Percentiles rank a stretch among this genome's conserved stretches.
Evolutionary conservation across 2,113 vertebrate species (phyloP).

Genomic region (Sorex araneus): DNA sequence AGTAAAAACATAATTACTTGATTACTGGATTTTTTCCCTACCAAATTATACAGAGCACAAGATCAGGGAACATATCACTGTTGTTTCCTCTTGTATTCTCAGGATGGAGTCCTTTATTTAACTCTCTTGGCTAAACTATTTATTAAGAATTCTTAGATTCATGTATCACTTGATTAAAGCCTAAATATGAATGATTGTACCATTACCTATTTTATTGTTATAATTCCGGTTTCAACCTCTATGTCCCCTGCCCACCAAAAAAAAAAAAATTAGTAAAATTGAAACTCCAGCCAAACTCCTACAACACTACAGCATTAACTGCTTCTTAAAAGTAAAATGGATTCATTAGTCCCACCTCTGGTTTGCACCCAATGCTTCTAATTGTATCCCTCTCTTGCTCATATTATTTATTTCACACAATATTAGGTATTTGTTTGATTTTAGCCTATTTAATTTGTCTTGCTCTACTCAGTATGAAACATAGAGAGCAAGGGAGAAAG

Average conservation of each 20-base stretch:
- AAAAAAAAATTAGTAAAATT: background rate
- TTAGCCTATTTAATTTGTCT: background rate
- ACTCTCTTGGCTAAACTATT: background rate
- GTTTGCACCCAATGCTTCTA: background rate
- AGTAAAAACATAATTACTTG: background rate
- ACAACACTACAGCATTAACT: background rate
- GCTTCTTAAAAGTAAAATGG: background rate
- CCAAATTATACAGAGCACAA: background rate
- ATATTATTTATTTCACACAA: conserved; percentile 1
- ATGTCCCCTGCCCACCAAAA: no score
- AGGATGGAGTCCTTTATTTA: background rate
- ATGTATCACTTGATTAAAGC: background rate
- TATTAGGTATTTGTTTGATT: background rate
- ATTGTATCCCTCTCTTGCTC: background rate
- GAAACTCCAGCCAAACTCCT: background rate
- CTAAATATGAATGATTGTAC: background rate
- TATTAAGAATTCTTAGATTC: background rate
- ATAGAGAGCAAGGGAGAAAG: background rate
- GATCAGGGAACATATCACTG: background rate
- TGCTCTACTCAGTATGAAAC: background rate
- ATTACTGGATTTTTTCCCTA: background rate
- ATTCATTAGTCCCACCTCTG: background rate
- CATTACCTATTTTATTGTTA: no score
- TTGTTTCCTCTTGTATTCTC: background rate
- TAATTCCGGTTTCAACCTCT: no score